These are phyloP conservation scores for Melanotaenia maccullochi DNA, from an alignment of 2,797 vertebrate genomes.

Conservation along the genomic window DNA sequence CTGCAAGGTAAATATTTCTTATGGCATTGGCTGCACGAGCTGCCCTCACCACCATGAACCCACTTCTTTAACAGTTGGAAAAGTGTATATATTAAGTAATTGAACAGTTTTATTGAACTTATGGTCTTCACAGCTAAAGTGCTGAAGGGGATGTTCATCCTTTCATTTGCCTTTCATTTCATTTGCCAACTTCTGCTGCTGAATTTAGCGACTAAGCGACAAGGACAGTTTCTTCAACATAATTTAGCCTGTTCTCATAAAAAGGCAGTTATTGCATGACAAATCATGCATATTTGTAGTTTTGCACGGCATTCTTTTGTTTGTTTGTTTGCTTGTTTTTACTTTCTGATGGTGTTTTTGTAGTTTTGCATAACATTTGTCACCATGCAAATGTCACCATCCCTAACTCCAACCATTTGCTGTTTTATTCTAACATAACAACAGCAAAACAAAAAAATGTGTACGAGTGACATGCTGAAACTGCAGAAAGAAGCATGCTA, in stretches of 20 bases:
- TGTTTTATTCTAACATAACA: not conserved
- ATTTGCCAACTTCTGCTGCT: not conserved
- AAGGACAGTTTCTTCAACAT: no score
- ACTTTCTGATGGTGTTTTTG: no score
- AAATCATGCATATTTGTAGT: not conserved
- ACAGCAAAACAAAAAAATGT: no score
- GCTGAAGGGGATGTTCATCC: not conserved
- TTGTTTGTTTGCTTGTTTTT: no score
- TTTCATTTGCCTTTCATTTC: not conserved
- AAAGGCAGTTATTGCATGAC: not conserved
- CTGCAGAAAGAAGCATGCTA: no score
- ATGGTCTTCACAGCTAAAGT: not conserved
- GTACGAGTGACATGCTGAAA: no score
- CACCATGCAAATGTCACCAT: no score
- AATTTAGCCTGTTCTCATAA: not conserved
- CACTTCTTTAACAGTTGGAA: not conserved
- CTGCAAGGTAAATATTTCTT: not conserved
- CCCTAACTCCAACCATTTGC: not conserved
- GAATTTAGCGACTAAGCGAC: not conserved
- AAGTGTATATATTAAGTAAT: not conserved
- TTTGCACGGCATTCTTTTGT: no score
- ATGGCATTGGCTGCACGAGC: no score
- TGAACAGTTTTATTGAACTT: not conserved
- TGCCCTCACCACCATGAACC: no score
- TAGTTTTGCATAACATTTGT: not conserved